Conservation (phyloP, 2,888 invertebrate genomes). For the Drosophila phalerata region DNA sequence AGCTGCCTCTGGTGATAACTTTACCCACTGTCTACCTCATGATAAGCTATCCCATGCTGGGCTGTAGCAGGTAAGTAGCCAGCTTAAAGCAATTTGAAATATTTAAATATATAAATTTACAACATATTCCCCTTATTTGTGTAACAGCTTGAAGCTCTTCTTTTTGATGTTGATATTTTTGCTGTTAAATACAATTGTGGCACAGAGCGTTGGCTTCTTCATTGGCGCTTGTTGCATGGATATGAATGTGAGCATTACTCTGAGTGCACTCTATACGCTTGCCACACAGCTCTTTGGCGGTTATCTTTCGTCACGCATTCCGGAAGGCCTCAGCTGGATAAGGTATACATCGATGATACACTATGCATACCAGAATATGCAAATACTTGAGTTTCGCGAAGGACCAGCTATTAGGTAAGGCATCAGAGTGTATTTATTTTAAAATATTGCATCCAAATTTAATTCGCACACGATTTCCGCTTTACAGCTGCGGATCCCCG, state of each 20-base stretch:
- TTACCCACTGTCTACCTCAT: conserved; percentile 91
- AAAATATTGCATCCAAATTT: background rate
- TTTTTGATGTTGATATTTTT: conserved; percentile 89
- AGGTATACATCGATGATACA: conserved; percentile 91
- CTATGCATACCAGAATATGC: conserved; percentile 93
- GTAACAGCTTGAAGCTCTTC: conserved; percentile 87
- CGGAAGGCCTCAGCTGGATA: conserved; percentile 91
- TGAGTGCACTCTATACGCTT: conserved; percentile 91
- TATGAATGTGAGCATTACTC: conserved; percentile 91
- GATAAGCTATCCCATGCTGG: conserved; percentile 92
- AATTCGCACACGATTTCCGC: conserved; percentile 1
- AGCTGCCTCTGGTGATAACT: conserved; percentile 90
- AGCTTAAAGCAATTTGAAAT: background rate
- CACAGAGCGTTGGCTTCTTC: conserved; percentile 92
- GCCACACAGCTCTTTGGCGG: conserved; percentile 92
- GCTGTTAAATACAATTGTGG: conserved; percentile 90
- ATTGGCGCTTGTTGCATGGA: conserved; percentile 92
- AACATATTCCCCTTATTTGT: no score
- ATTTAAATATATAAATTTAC: background rate
- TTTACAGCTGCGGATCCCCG: conserved; percentile 88
- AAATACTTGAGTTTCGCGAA: conserved; percentile 91
- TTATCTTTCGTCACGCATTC: conserved; percentile 91
- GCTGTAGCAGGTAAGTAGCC: conserved; percentile 83
- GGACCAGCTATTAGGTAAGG: conserved; percentile 90
- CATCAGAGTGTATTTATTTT: background rate